Conservation (phyloP, 2,113 vertebrate genomes). For the Cyphomyrus plagiostoma region DNA sequence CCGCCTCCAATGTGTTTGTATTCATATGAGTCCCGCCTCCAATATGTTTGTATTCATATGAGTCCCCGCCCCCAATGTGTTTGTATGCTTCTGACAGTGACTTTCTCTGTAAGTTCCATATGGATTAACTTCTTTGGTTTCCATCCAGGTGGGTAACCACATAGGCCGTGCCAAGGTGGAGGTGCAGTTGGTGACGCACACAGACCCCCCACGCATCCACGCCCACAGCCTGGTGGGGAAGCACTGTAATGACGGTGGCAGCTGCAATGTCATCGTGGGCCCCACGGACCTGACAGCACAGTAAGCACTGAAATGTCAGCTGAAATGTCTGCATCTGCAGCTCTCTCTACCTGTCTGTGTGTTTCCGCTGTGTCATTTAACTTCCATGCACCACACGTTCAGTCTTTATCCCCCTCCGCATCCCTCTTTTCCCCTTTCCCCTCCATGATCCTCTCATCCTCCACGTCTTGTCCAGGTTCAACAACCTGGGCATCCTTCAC, state of each 20-base stretch:
- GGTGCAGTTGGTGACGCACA: slow-evolving; percentile 92
- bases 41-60: not conserved
- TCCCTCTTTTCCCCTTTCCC: not conserved
- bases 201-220: slow-evolving; percentile 79
- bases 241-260: slow-evolving; percentile 80
- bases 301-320: slow-evolving; percentile 56
- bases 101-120: not conserved
- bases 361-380: not conserved
- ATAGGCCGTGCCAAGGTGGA: slow-evolving; percentile 83
- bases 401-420: not conserved
- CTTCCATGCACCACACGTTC: not conserved
- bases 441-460: not conserved
- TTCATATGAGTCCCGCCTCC: not conserved
- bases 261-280: slow-evolving; percentile 72
- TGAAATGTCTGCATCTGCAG: not conserved
- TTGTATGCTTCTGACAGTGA: not conserved
- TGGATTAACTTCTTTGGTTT: not conserved
- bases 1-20: not conserved
- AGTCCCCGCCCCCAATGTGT: not conserved
- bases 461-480: slow-evolving; percentile 69
- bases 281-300: slow-evolving; percentile 95
- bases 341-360: not conserved
- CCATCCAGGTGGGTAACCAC: slow-evolving; percentile 81
- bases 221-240: slow-evolving; percentile 96
- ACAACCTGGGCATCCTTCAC: slow-evolving; percentile 91